phyloP scores from a whole-genome alignment of 2,888 invertebrate genomes.

The Habrosyne pyritoides region DNA sequence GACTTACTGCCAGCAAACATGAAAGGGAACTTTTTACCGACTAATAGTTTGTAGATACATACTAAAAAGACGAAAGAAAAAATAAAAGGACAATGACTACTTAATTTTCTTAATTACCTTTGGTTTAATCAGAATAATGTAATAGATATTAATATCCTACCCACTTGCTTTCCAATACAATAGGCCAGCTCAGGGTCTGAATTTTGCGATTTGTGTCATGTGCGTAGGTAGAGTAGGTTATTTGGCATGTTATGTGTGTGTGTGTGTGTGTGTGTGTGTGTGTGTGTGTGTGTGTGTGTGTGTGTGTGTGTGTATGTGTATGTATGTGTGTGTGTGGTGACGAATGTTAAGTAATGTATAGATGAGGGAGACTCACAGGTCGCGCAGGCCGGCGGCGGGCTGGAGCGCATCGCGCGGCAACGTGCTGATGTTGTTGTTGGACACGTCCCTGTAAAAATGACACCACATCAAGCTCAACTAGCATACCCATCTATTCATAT shows the following conservation, averaged over 20 bases:
- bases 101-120: too few species aligned
- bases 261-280: not conserved
- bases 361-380: conserved; percentile 85
- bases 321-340: not conserved
- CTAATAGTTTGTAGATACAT: too few species aligned
- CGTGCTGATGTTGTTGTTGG: conserved; percentile 90
- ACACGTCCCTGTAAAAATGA: conserved; percentile 88
- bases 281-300: not conserved
- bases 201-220: not conserved
- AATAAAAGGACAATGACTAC: too few species aligned
- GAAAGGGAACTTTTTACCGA: too few species aligned
- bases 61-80: too few species aligned
- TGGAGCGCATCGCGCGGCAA: conserved; percentile 88
- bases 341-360: not conserved
- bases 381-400: conserved; percentile 87
- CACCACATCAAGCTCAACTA: not conserved
- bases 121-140: too few species aligned
- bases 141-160: too few species aligned
- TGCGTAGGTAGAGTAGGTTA: too few species aligned
- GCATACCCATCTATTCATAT: not conserved
- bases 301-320: not conserved
- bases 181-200: not conserved
- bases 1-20: too few species aligned
- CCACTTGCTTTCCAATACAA: not conserved
- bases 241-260: too few species aligned